Evolutionary conservation across 2,888 invertebrate genomes (phyloP).

Genomic region (Eudasyphora cyanicolor): DNA sequence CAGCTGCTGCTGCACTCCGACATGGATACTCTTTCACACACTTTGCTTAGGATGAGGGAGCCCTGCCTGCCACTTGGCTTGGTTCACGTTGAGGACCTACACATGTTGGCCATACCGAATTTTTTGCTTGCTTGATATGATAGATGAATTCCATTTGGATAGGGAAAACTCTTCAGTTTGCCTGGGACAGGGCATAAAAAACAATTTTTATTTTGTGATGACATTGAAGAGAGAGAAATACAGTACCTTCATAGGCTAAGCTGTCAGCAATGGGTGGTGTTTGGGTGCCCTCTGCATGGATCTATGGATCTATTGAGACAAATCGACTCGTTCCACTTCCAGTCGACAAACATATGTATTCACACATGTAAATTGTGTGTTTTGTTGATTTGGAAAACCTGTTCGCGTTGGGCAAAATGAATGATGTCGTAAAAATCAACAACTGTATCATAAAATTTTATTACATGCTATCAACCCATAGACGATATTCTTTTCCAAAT

Average conservation of each 20-base stretch:
- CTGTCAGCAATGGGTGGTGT: neutral
- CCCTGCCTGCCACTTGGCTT: neutral
- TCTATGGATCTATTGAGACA: neutral
- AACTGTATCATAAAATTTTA: conserved; percentile 18
- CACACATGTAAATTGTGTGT: conserved; percentile 5
- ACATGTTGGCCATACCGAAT: neutral
- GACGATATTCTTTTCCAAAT: neutral
- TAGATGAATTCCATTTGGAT: neutral
- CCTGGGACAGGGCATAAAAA: conserved; percentile 3
- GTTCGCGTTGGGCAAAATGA: neutral
- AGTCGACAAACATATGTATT: neutral
- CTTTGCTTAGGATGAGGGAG: neutral
- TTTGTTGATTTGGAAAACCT: neutral
- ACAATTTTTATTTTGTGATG: conserved; percentile 8
- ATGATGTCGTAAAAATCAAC: conserved; percentile 8
- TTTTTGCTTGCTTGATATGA: no score
- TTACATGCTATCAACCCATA: neutral
- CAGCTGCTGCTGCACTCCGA: conserved; percentile 36
- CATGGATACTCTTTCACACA: conserved; percentile 12
- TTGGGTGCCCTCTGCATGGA: neutral
- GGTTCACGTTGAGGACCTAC: neutral
- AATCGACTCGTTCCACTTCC: conserved; percentile 10
- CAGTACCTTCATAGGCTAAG: neutral
- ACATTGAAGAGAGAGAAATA: neutral
- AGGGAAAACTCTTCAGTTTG: neutral